Evolutionary conservation across 2,113 vertebrate genomes (phyloP).

Genomic region (Pseudopipra pipra): DNA sequence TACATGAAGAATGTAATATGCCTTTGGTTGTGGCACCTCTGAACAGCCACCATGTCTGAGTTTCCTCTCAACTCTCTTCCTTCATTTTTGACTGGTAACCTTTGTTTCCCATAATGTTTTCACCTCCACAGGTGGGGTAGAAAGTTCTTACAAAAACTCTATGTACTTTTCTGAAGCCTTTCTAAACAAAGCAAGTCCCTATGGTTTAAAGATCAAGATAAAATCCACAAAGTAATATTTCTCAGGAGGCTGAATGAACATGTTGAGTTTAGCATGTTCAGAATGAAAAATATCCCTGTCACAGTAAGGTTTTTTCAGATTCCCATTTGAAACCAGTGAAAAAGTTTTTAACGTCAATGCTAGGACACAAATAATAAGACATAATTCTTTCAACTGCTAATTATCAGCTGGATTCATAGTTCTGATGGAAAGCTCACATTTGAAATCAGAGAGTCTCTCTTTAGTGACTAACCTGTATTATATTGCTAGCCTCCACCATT

Average conservation of each 20-base stretch:
- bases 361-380: not conserved
- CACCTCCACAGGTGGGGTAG: too few relatives aligned
- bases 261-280: not conserved
- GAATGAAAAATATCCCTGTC: not conserved
- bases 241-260: not conserved
- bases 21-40: not conserved
- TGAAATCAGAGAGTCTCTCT: not conserved
- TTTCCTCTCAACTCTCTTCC: not conserved
- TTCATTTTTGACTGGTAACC: not conserved
- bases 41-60: not conserved
- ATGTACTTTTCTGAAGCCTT: not conserved
- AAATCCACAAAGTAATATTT: not conserved
- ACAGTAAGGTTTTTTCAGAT: not conserved
- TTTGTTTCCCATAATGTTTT: not conserved
- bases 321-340: not conserved
- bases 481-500: not conserved
- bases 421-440: not conserved
- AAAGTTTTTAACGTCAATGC: not conserved
- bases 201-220: not conserved
- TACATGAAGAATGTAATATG: not conserved
- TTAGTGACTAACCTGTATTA: not conserved
- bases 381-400: not conserved
- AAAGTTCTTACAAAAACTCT: not conserved
- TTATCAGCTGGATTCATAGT: not conserved
- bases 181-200: not conserved